Conservation (phyloP, 2,113 vertebrate species). For the Gyps fulvus region DNA sequence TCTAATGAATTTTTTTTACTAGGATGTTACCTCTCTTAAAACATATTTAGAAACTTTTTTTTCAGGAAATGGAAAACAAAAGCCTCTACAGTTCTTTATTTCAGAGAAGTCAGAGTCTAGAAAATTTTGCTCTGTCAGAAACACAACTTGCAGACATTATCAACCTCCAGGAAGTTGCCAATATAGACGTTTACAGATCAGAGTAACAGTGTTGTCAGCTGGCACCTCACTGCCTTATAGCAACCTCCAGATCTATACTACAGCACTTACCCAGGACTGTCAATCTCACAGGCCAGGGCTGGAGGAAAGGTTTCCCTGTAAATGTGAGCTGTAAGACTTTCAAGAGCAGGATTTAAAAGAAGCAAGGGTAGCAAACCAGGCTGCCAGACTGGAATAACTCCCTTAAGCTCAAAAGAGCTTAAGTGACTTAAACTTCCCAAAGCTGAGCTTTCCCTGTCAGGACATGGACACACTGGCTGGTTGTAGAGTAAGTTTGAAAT, state of each 20-base stretch:
- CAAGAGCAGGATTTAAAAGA: neutral
- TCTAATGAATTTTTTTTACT: neutral
- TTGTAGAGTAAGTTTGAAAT: neutral
- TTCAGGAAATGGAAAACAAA: neutral
- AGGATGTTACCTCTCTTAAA: neutral
- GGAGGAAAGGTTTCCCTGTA: neutral
- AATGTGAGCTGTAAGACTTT: neutral
- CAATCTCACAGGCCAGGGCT: neutral
- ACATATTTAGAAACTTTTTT: neutral
- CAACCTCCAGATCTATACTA: neutral
- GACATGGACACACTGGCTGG: fast-evolving
- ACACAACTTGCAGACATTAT: neutral
- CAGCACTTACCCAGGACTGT: neutral
- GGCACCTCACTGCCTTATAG: neutral
- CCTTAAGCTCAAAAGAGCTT: neutral
- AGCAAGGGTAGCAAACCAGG: neutral
- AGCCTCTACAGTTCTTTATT: neutral
- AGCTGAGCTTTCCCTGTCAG: neutral
- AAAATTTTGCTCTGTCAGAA: neutral
- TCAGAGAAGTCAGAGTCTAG: neutral
- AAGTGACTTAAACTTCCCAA: neutral
- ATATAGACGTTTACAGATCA: neutral
- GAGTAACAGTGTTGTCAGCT: neutral
- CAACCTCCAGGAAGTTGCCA: neutral
- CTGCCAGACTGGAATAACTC: neutral